phyloP scores from a whole-genome alignment of 1,140 invertebrate genomes.

The Helicoverpa armigera region DNA sequence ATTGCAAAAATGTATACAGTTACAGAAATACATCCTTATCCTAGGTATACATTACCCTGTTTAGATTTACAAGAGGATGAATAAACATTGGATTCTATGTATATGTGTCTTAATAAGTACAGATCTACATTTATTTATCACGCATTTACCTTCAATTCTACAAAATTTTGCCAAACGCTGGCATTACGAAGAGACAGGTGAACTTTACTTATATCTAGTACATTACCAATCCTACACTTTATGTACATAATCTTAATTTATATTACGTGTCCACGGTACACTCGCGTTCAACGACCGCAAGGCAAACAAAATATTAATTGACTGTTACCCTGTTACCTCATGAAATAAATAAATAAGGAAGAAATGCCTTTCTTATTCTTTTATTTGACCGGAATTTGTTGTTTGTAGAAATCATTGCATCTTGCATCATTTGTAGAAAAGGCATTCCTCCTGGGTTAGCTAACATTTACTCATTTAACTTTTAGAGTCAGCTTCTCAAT shows the following conservation, averaged over 20 bases:
- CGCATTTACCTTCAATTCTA: constrained; percentile 2
- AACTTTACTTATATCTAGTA: constrained; percentile 23
- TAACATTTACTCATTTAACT: no score
- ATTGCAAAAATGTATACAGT: no score
- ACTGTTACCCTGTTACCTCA: neutral
- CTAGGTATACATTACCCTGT: no score
- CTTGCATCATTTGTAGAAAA: no score
- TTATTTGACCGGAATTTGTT: neutral
- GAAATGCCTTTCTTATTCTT: neutral
- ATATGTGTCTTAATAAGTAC: neutral
- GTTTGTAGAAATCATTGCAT: neutral
- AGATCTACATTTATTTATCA: neutral
- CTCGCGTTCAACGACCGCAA: neutral
- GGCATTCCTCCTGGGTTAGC: no score
- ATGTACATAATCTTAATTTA: constrained; percentile 29
- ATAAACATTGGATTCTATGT: no score
- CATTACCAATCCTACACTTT: neutral
- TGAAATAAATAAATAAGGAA: neutral
- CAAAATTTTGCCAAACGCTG: constrained; percentile 2
- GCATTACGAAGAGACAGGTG: neutral
- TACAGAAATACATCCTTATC: no score
- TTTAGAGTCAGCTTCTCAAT: no score
- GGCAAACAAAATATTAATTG: constrained; percentile 26
- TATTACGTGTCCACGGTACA: neutral
- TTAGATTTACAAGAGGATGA: no score